Percentiles rank a stretch among this genome's conserved stretches.
Conservation (phyloP, 1,140 invertebrate species). For the Phthorimaea operculella region DNA sequence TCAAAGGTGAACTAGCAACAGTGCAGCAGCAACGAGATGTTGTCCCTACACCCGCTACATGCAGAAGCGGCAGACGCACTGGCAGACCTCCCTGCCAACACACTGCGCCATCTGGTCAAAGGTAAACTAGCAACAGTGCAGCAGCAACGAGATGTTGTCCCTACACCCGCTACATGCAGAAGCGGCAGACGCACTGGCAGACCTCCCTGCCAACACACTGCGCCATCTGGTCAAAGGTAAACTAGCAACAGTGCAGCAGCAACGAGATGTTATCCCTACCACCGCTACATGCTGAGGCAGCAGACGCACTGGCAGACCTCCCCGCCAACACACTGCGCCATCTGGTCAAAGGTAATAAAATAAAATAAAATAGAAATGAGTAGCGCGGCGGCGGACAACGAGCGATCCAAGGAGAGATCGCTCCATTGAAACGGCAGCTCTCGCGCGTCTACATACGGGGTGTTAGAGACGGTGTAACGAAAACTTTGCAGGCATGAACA, state of each 20-base stretch:
- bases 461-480: too few species aligned
- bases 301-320: slow-evolving; percentile 84
- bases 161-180: slow-evolving; percentile 69
- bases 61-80: slow-evolving; percentile 79
- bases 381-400: too few species aligned
- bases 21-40: slow-evolving; percentile 61
- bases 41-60: slow-evolving; percentile 65
- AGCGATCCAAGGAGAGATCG: too few species aligned
- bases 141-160: slow-evolving; percentile 60
- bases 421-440: too few species aligned
- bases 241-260: slow-evolving; percentile 53
- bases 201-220: slow-evolving; percentile 77
- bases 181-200: slow-evolving; percentile 81
- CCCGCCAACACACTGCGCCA: slow-evolving; percentile 80
- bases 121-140: slow-evolving; percentile 49
- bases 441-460: too few species aligned
- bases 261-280: slow-evolving; percentile 62
- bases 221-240: slow-evolving; percentile 81
- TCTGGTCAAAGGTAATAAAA: slow-evolving; percentile 78
- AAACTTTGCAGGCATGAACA: too few species aligned
- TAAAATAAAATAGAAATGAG: too few species aligned
- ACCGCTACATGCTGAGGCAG: slow-evolving; percentile 70
- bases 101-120: slow-evolving; percentile 82
- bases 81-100: slow-evolving; percentile 81
- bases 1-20: slow-evolving; percentile 69